Conservation (phyloP, 1,140 invertebrate species). For the Orius laevigatus region DNA sequence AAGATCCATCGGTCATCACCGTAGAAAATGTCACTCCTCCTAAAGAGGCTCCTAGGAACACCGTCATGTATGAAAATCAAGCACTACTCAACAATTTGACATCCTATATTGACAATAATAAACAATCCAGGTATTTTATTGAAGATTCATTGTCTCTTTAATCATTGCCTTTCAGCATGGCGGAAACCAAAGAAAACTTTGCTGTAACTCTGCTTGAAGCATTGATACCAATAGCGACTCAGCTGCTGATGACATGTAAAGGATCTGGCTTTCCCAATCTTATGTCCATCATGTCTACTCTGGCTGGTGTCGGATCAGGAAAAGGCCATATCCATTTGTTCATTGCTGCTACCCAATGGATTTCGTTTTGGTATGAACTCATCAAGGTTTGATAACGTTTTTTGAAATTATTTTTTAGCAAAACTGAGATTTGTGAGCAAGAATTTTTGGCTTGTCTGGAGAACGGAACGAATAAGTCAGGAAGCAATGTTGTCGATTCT, state of each 20-base stretch:
- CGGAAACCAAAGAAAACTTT: slow-evolving; percentile 32
- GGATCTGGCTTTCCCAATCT: slow-evolving; percentile 62
- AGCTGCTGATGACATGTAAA: slow-evolving; percentile 47
- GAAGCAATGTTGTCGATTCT: slow-evolving; percentile 44
- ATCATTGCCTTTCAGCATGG: slow-evolving; percentile 27
- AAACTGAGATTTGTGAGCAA: slow-evolving; percentile 38
- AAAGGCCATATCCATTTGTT: slow-evolving; percentile 64
- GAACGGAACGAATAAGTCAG: slow-evolving; percentile 19
- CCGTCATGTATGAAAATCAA: slow-evolving; percentile 44
- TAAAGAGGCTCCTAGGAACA: slow-evolving; percentile 15
- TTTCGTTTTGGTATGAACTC: slow-evolving; percentile 41
- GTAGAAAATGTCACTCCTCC: slow-evolving; percentile 3
- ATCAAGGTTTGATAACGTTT: slow-evolving; percentile 1
- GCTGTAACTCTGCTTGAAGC: slow-evolving; percentile 55
- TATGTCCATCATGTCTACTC: slow-evolving; percentile 62
- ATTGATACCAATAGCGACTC: slow-evolving; percentile 54
- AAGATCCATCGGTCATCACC: slow-evolving; percentile 4
- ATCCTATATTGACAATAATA: slow-evolving; percentile 36
- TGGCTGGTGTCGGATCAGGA: slow-evolving; percentile 64
- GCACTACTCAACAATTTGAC: slow-evolving; percentile 53
- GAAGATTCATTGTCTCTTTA: not conserved
- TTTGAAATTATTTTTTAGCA: slow-evolving; percentile 20
- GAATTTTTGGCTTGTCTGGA: slow-evolving; percentile 37
- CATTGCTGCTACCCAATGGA: slow-evolving; percentile 60
- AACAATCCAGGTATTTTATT: not conserved